Evolutionary conservation across 2,888 invertebrate species (phyloP).

Genomic region (Glomeris marginata): DNA sequence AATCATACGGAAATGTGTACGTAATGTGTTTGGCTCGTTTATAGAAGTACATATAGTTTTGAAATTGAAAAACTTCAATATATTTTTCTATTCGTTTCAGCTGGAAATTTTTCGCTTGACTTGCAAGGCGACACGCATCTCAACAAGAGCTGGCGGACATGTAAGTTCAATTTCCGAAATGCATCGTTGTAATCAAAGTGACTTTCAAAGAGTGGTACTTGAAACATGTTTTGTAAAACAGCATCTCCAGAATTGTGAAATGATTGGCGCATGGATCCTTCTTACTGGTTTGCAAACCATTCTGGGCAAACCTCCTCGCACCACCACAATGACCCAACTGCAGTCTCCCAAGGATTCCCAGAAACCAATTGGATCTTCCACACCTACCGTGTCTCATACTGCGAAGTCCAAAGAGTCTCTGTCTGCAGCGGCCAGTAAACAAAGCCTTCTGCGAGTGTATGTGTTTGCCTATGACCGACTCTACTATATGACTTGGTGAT

Average conservation of each 20-base stretch:
- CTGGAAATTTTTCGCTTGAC: conserved; percentile 70
- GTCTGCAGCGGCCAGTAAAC: conserved; percentile 30
- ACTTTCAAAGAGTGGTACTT: neutral
- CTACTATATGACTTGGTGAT: neutral
- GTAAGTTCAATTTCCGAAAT: conserved; percentile 38
- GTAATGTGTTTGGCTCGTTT: conserved; percentile 16
- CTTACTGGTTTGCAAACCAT: conserved; percentile 64
- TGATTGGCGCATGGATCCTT: conserved; percentile 76
- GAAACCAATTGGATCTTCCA: conserved; percentile 33
- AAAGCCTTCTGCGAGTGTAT: conserved; percentile 54
- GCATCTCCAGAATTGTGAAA: conserved; percentile 75
- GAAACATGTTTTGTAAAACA: conserved; percentile 29
- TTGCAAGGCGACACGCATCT: conserved; percentile 61
- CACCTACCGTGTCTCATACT: neutral
- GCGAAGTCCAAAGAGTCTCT: neutral
- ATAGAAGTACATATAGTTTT: too few relatives aligned
- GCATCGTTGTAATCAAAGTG: neutral
- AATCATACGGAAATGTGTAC: conserved; percentile 64
- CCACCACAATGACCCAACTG: conserved; percentile 23
- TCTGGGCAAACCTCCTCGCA: conserved; percentile 18
- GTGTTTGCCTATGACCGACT: neutral
- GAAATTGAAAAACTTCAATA: too few relatives aligned
- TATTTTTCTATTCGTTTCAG: conserved; percentile 21
- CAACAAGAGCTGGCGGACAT: conserved; percentile 73
- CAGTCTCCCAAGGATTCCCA: conserved; percentile 25